Conservation (phyloP, 2,888 invertebrate species). For the Helleia helle region DNA sequence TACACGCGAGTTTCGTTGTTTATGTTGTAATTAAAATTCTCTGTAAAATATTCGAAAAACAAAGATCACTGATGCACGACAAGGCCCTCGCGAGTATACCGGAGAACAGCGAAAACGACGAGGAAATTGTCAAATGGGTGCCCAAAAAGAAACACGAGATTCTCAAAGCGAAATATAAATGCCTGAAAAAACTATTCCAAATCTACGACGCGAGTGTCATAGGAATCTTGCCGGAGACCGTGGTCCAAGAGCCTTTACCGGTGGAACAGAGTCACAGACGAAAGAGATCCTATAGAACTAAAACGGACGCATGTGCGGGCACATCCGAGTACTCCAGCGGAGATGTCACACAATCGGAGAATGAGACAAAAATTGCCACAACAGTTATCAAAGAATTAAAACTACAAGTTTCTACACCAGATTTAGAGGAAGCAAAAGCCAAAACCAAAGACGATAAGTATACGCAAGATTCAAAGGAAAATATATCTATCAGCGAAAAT, state of each 20-base stretch:
- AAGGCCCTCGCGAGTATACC: conserved; percentile 44
- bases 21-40: conserved; percentile 44
- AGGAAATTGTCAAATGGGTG: conserved; percentile 46
- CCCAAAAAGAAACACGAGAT: conserved; percentile 64
- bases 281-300: conserved; percentile 46
- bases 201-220: conserved; percentile 60
- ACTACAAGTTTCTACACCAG: conserved; percentile 12
- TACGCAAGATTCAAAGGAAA: conserved; percentile 30
- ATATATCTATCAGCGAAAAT: conserved; percentile 23
- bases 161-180: conserved; percentile 61
- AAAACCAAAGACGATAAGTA: conserved; percentile 22
- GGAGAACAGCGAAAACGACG: conserved; percentile 40
- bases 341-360: conserved; percentile 25
- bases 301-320: conserved; percentile 48
- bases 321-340: conserved; percentile 39
- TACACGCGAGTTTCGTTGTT: conserved; percentile 39
- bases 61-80: conserved; percentile 30
- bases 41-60: conserved; percentile 25
- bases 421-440: conserved; percentile 9
- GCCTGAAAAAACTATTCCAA: conserved; percentile 59
- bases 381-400: conserved; percentile 38
- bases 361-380: conserved; percentile 28
- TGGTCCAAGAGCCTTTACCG: conserved; percentile 13
- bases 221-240: conserved; percentile 41
- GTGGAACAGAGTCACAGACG: conserved; percentile 24